These are phyloP conservation scores for zebrafish (Danio rerio) DNA, from an alignment of 2,113 vertebrate species.

Conservation along the genomic window GRCz12tu NC_133193.1:25008001-25008500, in stretches of 20 bases:
- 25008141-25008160: slow-evolving; percentile 68
- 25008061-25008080: slow-evolving; percentile 61
- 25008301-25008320: slow-evolving; percentile 15
- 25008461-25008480: slow-evolving; percentile 36
- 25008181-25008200: slow-evolving; percentile 63
- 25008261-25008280: slow-evolving; percentile 31
- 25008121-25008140: slow-evolving; percentile 64
- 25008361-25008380: background rate
- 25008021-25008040: slow-evolving; percentile 59
- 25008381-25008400: background rate
- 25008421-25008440: slow-evolving; percentile 7
- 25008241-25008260: slow-evolving; percentile 51
- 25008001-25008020: slow-evolving; percentile 42
- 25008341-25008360: slow-evolving; percentile 36
- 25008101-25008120: slow-evolving; percentile 63
- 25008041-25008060: slow-evolving; percentile 65
- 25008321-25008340: slow-evolving; percentile 14
- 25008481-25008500: slow-evolving; percentile 53
- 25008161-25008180: slow-evolving; percentile 57
- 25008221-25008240: slow-evolving; percentile 47
- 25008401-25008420: slow-evolving; percentile 24
- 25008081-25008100: slow-evolving; percentile 59
- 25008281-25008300: slow-evolving; percentile 5
- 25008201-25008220: slow-evolving; percentile 56
- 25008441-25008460: background rate